Percentiles rank a stretch among this genome's conserved stretches.
Conservation (phyloP, 2,797 vertebrate genomes). For the Pteronotus mesoamericanus region DNA sequence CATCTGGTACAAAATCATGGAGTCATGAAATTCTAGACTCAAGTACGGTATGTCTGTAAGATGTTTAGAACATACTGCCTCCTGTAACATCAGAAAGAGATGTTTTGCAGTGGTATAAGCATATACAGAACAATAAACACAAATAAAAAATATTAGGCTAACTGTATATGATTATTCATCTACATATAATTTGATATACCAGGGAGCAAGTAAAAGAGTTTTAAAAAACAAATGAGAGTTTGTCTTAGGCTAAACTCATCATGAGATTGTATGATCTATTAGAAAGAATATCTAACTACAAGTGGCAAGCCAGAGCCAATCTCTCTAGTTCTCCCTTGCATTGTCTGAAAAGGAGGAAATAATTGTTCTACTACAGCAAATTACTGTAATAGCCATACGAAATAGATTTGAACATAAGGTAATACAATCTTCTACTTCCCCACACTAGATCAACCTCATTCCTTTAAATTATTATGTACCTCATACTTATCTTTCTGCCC, state of each 20-base stretch:
- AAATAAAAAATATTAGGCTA: neutral
- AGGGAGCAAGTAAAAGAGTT: neutral
- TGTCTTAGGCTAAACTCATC: conserved; percentile 4
- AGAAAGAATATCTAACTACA: neutral
- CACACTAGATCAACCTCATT: conserved; percentile 16
- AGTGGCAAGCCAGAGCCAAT: neutral
- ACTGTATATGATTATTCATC: neutral
- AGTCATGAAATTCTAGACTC: neutral
- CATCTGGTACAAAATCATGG: neutral
- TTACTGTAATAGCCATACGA: neutral
- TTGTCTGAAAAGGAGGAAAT: neutral
- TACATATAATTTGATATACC: neutral
- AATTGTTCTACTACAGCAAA: neutral
- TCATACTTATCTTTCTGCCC: neutral
- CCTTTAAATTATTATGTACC: neutral
- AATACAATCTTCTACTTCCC: neutral
- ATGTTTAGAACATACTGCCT: neutral
- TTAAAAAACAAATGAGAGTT: neutral
- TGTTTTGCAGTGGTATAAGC: neutral
- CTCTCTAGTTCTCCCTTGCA: neutral
- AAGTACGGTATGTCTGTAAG: neutral
- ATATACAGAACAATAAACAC: neutral
- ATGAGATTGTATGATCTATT: neutral
- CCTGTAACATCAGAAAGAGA: neutral
- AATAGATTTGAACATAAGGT: neutral